Evolutionary conservation across 2,888 invertebrate species (phyloP).

Genomic region (Strigamia maritima): DNA sequence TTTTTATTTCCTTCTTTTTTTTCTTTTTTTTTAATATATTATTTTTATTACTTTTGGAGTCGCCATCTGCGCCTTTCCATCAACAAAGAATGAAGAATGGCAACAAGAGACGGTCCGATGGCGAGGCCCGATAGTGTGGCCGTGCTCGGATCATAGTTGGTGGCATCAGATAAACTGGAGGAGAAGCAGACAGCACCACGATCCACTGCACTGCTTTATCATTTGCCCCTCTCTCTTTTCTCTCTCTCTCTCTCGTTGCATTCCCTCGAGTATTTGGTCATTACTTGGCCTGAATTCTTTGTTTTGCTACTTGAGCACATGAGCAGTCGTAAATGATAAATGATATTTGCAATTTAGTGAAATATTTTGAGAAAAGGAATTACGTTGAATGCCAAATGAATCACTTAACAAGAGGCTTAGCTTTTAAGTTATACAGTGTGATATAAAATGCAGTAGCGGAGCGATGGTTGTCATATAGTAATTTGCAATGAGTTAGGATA

Average conservation of each 20-base stretch:
- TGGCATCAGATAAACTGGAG: conserved; percentile 3
- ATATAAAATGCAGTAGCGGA: no score
- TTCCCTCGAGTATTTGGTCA: not conserved
- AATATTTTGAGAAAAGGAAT: not conserved
- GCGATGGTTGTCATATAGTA: no score
- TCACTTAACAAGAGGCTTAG: not conserved
- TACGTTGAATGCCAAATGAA: not conserved
- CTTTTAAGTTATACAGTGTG: not conserved
- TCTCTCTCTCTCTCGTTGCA: not conserved
- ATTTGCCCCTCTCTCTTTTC: not conserved
- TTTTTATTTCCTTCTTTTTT: not conserved
- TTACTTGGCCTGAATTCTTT: not conserved
- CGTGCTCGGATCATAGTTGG: conserved; percentile 1
- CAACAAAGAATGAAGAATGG: conserved; percentile 15
- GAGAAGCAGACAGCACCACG: conserved; percentile 5
- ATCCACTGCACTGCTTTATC: conserved; percentile 9
- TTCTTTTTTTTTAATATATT: not conserved
- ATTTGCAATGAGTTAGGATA: no score
- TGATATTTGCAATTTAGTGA: not conserved
- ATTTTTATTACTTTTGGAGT: not conserved
- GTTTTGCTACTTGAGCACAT: not conserved
- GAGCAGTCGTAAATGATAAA: no score
- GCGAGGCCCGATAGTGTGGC: not conserved
- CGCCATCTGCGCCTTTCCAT: conserved; percentile 10
- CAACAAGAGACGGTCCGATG: conserved; percentile 15